phyloP scores from a whole-genome alignment of 2,797 vertebrate species.

The Oryzias dopingdopingensis region DNA sequence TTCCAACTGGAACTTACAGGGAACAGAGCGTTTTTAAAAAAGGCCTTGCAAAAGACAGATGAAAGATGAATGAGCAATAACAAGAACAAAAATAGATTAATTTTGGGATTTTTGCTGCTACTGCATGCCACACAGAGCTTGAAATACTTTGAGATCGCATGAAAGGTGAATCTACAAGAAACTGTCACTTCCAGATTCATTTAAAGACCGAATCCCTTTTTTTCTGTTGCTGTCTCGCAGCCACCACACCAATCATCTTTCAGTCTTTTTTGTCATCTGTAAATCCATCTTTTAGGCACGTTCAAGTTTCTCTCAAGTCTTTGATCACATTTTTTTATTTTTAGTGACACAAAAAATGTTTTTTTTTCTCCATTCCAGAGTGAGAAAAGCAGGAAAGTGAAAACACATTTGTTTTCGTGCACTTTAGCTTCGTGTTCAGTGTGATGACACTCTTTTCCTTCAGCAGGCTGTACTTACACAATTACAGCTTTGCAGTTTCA shows the following conservation, averaged over 20 bases:
- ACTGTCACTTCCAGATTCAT: slow-evolving; percentile 27
- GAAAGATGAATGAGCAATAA: neutral
- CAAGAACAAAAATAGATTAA: neutral
- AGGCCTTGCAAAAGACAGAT: slow-evolving; percentile 1
- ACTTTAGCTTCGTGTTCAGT: slow-evolving; percentile 17
- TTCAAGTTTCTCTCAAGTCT: slow-evolving; percentile 6
- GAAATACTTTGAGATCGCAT: slow-evolving; percentile 37
- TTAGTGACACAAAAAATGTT: slow-evolving; percentile 20
- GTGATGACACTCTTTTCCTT: slow-evolving; percentile 14
- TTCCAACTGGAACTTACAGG: too few species aligned
- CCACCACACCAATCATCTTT: too few species aligned
- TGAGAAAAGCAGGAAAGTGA: slow-evolving; percentile 16
- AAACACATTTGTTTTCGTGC: neutral
- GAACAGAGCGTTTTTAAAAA: neutral
- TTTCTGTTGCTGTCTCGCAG: neutral
- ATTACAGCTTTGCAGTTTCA: slow-evolving; percentile 30
- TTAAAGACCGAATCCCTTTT: slow-evolving; percentile 16
- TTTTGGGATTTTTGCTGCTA: slow-evolving; percentile 5
- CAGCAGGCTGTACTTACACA: slow-evolving; percentile 24
- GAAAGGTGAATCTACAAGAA: slow-evolving; percentile 38
- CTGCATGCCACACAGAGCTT: slow-evolving; percentile 21
- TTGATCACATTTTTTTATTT: slow-evolving; percentile 46
- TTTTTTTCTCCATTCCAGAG: slow-evolving; percentile 27
- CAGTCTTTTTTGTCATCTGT: too few species aligned
- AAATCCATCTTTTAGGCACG: too few species aligned